Conservation (phyloP, 2,113 vertebrate genomes). For the Chionis minor region DNA sequence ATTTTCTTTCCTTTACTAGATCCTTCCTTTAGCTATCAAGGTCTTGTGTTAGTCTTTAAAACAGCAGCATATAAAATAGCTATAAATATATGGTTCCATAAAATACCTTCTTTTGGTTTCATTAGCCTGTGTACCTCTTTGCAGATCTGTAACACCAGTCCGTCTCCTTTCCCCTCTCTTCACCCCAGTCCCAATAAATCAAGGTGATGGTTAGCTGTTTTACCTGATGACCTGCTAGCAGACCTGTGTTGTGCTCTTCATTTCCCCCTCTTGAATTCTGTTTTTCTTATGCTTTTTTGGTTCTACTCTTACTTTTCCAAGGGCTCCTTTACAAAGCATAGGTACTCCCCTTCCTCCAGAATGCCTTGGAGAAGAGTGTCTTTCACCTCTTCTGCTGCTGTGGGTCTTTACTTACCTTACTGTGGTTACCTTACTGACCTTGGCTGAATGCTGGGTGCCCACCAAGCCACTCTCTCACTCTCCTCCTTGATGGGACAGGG, state of each 20-base stretch:
- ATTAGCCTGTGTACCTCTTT: neutral
- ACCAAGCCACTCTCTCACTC: neutral
- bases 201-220: neutral
- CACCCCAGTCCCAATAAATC: fast-evolving
- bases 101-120: neutral
- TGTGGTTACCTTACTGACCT: neutral
- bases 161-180: neutral
- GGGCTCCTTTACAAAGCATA: neutral
- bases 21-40: neutral
- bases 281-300: neutral
- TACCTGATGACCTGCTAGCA: neutral
- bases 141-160: neutral
- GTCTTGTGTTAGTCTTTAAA: neutral
- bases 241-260: neutral
- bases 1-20: neutral
- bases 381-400: neutral
- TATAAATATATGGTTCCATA: neutral
- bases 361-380: neutral
- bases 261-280: neutral
- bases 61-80: neutral
- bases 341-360: neutral
- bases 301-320: neutral
- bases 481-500: neutral
- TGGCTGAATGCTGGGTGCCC: neutral
- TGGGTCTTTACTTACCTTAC: neutral